Conservation (phyloP, 2,888 invertebrate species). For the Drosophila flavopinicola region DNA sequence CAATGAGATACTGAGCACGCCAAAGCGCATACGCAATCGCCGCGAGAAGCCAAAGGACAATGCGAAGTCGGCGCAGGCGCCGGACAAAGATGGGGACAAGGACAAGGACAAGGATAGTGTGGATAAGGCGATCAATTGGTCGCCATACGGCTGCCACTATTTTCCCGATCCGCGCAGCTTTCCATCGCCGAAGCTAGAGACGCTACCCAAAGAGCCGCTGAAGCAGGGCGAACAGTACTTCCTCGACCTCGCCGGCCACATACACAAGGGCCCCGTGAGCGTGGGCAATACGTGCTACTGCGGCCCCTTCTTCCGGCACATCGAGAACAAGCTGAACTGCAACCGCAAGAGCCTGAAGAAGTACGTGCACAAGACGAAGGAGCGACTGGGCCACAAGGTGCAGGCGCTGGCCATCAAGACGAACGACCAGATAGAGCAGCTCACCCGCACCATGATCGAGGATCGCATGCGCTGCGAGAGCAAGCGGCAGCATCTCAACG, state of each 20-base stretch:
- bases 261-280: constrained; percentile 97
- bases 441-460: constrained; percentile 85
- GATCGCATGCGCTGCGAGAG: constrained; percentile 84
- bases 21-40: constrained; percentile 68
- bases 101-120: constrained; percentile 82
- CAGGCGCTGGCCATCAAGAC: constrained; percentile 91
- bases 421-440: constrained; percentile 89
- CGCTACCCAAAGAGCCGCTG: constrained; percentile 93
- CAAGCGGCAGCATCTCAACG: constrained; percentile 88
- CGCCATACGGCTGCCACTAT: constrained; percentile 96
- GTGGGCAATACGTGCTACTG: constrained; percentile 97
- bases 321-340: constrained; percentile 92
- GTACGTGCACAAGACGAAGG: constrained; percentile 90
- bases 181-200: constrained; percentile 93
- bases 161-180: constrained; percentile 94
- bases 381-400: constrained; percentile 91
- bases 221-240: constrained; percentile 96
- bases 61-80: constrained; percentile 22
- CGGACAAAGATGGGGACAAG: constrained; percentile 76
- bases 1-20: constrained; percentile 89
- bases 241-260: constrained; percentile 96
- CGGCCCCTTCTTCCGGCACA: constrained; percentile 94
- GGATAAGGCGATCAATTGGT: constrained; percentile 87
- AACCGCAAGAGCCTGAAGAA: constrained; percentile 87
- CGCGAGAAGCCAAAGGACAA: constrained; percentile 65